Evolutionary conservation across 1,140 invertebrate species (phyloP).

Genomic region (Cotesia typhae): DNA sequence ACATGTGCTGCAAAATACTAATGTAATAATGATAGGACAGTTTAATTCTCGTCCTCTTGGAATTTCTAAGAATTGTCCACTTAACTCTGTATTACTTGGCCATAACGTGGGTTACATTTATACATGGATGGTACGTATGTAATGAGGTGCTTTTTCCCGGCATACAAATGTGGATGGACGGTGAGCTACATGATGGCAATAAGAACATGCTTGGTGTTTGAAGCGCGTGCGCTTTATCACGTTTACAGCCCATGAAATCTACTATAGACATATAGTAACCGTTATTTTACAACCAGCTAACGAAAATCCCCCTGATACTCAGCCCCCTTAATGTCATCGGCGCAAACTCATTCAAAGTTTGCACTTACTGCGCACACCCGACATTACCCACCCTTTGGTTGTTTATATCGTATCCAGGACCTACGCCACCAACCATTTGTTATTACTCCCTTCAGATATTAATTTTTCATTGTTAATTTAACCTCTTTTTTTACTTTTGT

Average conservation of each 20-base stretch:
- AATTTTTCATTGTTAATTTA: too few relatives aligned
- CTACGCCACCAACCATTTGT: slow-evolving; percentile 25
- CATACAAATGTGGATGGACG: not conserved
- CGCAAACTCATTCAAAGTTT: not conserved
- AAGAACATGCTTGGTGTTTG: not conserved
- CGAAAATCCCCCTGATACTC: not conserved
- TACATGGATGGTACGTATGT: not conserved
- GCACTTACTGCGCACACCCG: slow-evolving; percentile 9
- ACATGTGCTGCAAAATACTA: not conserved
- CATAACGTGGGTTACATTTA: not conserved
- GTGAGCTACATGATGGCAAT: too few relatives aligned
- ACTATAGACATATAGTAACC: slow-evolving; percentile 2
- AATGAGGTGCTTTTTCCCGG: not conserved
- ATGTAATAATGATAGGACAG: not conserved
- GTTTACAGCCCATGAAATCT: not conserved
- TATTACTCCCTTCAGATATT: not conserved
- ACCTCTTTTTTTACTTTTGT: too few relatives aligned
- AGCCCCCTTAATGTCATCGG: slow-evolving; percentile 3
- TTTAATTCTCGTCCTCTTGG: slow-evolving; percentile 11
- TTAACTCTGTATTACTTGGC: not conserved
- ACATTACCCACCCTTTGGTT: too few relatives aligned
- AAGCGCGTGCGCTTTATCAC: slow-evolving; percentile 17
- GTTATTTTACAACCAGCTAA: slow-evolving; percentile 19
- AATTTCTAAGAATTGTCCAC: slow-evolving; percentile 7
- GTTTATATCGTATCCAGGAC: slow-evolving; percentile 14